Evolutionary conservation across 1,140 invertebrate species (phyloP), one percentile per base, ranked within the genome.

Genomic region (Fopius arisanus): DNA sequence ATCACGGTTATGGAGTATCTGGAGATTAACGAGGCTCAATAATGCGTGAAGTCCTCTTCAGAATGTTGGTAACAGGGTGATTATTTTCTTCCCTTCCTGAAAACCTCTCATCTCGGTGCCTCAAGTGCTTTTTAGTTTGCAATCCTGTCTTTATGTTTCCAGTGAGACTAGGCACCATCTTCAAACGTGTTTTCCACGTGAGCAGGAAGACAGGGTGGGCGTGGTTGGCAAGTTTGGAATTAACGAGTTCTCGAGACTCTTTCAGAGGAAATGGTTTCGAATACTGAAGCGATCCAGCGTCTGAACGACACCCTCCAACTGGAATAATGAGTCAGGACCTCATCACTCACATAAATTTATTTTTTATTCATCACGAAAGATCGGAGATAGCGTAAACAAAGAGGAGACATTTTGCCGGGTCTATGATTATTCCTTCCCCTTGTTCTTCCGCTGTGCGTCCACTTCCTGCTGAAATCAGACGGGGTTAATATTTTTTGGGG

Each of bases 1-100:
- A 37, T 37, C 9, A 7, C 9, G 33, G 9, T 37, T 37, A 3
- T 37, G 9, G 16, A 48, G 10, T 48, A 48, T 48, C 3, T 7
- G n/a, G 43, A 48, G 43, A 48, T 23, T 59, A 59, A 59, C 23
- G 54, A 59, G 54, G 10, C 54, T 59, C 54, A 59, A 59, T 59
- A 59, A 59, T 59, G 23, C 54, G 54, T 59, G 54, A 59, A 26
- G 54, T 26, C 2, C 23, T 26, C 23, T 59, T 59, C 21, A 59
- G 54, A 59, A 59, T 28, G 54, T 26, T 59, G 78, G 83, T 83
- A 85, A 84, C 75, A 72, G 78, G 78, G 76, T 77, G 81, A 85
- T 85, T 82, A 81, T 80, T 83, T 80, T 77, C 75, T 70, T 68
- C 67, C 72, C 54, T 65, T 72, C 70, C 75, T 77, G 68, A 77